Evolutionary conservation across 2,888 invertebrate genomes (phyloP).

Genomic region (Petrolisthes manimaculis): DNA sequence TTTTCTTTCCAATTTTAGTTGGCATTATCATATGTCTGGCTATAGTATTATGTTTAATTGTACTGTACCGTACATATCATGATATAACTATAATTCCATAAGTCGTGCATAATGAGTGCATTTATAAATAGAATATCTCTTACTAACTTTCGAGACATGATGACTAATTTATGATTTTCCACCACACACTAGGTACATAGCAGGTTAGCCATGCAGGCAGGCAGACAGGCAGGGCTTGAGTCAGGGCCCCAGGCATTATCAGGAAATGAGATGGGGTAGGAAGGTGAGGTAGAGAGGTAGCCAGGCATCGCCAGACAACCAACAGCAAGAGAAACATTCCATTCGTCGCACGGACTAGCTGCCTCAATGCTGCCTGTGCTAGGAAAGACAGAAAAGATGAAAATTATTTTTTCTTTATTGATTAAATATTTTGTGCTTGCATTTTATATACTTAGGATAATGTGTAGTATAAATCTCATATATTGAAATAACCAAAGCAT

Average conservation of each 20-base stretch:
- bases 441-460: slow-evolving; percentile 59
- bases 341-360: slow-evolving; percentile 56
- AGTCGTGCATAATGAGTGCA: slow-evolving; percentile 26
- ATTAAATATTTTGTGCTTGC: slow-evolving; percentile 45
- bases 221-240: slow-evolving; percentile 61
- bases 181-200: slow-evolving; percentile 63
- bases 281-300: slow-evolving; percentile 51
- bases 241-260: slow-evolving; percentile 57
- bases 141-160: slow-evolving; percentile 54
- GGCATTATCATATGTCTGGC: not conserved
- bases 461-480: slow-evolving; percentile 51
- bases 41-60: not conserved
- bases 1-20: not conserved
- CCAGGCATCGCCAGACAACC: slow-evolving; percentile 45
- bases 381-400: slow-evolving; percentile 31
- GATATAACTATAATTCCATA: not conserved
- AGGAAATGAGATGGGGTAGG: slow-evolving; percentile 28
- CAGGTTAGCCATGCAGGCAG: slow-evolving; percentile 63
- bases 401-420: slow-evolving; percentile 16
- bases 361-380: slow-evolving; percentile 44
- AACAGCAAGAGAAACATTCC: slow-evolving; percentile 56
- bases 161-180: slow-evolving; percentile 61
- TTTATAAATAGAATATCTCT: slow-evolving; percentile 28
- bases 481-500: slow-evolving; percentile 56
- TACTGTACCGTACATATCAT: not conserved